These are phyloP conservation scores for Fundulus diaphanus DNA, from an alignment of 2,797 vertebrate species.

Conservation along the genomic window DNA sequence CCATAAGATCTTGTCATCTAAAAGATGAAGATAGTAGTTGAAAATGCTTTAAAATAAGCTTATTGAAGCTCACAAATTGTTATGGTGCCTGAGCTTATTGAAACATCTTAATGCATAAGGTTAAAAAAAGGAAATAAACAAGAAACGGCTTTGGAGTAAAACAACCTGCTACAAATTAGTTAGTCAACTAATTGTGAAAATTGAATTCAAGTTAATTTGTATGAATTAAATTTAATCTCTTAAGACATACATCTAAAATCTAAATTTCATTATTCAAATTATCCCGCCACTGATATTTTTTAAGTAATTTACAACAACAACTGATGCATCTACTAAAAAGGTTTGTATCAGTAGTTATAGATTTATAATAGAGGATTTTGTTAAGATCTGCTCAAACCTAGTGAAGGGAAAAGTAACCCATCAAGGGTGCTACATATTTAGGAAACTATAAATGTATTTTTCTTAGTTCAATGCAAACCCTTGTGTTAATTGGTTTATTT, in stretches of 20 bases:
- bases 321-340: too few species aligned
- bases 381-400: too few species aligned
- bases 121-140: conserved; percentile 6
- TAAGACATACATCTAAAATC: background rate
- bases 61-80: conserved; percentile 25
- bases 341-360: background rate
- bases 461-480: background rate
- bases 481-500: background rate
- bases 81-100: conserved; percentile 4
- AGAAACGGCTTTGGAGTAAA: conserved; percentile 10
- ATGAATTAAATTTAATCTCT: background rate
- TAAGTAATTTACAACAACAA: background rate
- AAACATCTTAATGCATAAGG: conserved; percentile 2
- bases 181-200: background rate
- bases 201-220: background rate
- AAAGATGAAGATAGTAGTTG: conserved; percentile 16
- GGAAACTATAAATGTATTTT: background rate
- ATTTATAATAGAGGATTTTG: background rate
- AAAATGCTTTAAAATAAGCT: background rate
- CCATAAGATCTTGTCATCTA: background rate
- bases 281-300: background rate
- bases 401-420: background rate
- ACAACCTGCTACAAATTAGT: background rate
- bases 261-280: background rate
- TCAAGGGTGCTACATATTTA: background rate